Percentiles rank a stretch among this genome's conserved stretches.
Evolutionary conservation across 2,113 vertebrate genomes (phyloP).

Genomic region (Zosterops hypoxanthus): DNA sequence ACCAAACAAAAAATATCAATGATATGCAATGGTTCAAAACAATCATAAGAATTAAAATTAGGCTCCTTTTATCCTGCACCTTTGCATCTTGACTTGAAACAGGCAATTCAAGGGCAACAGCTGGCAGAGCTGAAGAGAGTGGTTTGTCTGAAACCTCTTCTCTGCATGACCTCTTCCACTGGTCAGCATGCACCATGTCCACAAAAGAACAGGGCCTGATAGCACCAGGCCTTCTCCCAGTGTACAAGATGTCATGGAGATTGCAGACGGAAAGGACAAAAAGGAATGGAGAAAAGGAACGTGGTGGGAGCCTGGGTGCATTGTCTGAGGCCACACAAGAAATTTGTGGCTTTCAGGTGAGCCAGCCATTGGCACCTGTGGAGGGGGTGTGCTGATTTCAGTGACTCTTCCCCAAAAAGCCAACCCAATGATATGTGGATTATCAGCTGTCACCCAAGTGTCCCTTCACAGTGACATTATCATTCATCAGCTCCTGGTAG

Average conservation of each 20-base stretch:
- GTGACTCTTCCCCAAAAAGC: neutral
- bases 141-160: neutral
- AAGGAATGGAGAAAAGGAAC: neutral
- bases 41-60: neutral
- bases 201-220: neutral
- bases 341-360: neutral
- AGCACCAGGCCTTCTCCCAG: neutral
- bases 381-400: neutral
- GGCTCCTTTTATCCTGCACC: neutral
- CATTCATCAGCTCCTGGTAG: neutral
- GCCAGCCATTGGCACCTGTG: accelerated
- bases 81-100: neutral
- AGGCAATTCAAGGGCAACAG: neutral
- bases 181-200: neutral
- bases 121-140: neutral
- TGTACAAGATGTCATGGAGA: neutral
- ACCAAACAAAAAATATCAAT: neutral
- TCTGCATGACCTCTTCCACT: neutral
- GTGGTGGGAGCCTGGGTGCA: neutral
- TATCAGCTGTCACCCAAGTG: neutral
- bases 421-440: neutral
- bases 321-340: neutral
- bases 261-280: neutral
- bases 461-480: neutral
- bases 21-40: neutral